These are phyloP conservation scores for Apamea epomidion DNA, from an alignment of 2,888 invertebrate genomes.

Conservation along the genomic window DNA sequence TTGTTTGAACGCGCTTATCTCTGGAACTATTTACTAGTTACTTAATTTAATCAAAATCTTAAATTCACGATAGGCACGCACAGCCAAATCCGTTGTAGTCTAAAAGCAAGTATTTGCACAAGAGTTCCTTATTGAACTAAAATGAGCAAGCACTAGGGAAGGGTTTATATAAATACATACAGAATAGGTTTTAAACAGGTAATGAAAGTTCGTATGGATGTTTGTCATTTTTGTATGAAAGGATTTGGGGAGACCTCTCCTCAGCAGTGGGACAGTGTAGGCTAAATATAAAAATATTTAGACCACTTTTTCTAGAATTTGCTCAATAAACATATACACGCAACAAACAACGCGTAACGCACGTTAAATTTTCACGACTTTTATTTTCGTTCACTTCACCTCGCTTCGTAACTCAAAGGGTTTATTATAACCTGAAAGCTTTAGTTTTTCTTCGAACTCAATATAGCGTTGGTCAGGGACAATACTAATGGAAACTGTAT, in stretches of 20 bases:
- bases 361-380: neutral
- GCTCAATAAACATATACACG: neutral
- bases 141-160: neutral
- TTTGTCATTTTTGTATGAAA: neutral
- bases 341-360: neutral
- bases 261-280: neutral
- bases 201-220: neutral
- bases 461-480: slow-evolving; percentile 20
- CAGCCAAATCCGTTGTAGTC: neutral
- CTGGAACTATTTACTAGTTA: too few species aligned
- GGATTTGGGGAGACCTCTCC: neutral
- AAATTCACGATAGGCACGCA: neutral
- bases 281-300: neutral
- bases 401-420: neutral
- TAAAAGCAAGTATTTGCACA: neutral
- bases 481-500: slow-evolving; percentile 40
- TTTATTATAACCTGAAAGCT: slow-evolving; percentile 6
- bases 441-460: slow-evolving; percentile 2
- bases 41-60: neutral
- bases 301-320: neutral
- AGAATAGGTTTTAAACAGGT: neutral
- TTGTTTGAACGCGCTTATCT: too few species aligned
- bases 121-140: neutral
- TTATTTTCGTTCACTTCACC: neutral
- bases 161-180: neutral